These are phyloP conservation scores for Agrypnus murinus DNA, from an alignment of 2,888 invertebrate genomes.

Conservation along the genomic window DNA sequence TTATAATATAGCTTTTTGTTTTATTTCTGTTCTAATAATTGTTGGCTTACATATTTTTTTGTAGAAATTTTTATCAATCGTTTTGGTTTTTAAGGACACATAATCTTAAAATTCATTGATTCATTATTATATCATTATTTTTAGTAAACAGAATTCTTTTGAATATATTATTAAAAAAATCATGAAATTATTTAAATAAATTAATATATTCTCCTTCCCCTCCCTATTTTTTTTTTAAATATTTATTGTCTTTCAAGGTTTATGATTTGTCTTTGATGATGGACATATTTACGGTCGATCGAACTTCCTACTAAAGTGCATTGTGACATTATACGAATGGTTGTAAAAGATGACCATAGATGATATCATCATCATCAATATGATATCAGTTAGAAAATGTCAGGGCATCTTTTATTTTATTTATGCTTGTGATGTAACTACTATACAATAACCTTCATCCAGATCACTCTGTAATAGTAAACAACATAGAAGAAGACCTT, in stretches of 20 bases:
- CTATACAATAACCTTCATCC: slow-evolving; percentile 16
- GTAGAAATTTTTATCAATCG: neutral
- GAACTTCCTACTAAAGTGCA: slow-evolving; percentile 43
- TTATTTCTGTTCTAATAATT: slow-evolving; percentile 32
- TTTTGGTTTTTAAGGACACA: neutral
- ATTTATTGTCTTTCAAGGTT: slow-evolving; percentile 38
- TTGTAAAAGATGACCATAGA: slow-evolving; percentile 33
- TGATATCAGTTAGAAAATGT: slow-evolving; percentile 37
- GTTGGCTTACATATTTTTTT: slow-evolving; percentile 6
- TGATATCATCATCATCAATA: slow-evolving; percentile 45
- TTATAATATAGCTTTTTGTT: slow-evolving; percentile 34
- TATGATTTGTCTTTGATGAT: slow-evolving; percentile 34
- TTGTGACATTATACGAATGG: slow-evolving; percentile 44
- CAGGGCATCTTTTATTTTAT: slow-evolving; percentile 35
- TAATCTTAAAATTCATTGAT: neutral
- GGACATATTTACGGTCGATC: slow-evolving; percentile 41
- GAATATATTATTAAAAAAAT: too few species aligned
- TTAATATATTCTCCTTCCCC: too few species aligned
- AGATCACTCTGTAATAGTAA: neutral
- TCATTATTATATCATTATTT: neutral
- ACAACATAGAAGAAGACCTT: neutral
- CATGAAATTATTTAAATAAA: too few species aligned
- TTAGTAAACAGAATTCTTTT: neutral
- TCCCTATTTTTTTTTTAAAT: neutral
- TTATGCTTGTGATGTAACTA: slow-evolving; percentile 27